phyloP scores from a whole-genome alignment of 2,797 vertebrate species.

The Cheirogaleus major region DNA sequence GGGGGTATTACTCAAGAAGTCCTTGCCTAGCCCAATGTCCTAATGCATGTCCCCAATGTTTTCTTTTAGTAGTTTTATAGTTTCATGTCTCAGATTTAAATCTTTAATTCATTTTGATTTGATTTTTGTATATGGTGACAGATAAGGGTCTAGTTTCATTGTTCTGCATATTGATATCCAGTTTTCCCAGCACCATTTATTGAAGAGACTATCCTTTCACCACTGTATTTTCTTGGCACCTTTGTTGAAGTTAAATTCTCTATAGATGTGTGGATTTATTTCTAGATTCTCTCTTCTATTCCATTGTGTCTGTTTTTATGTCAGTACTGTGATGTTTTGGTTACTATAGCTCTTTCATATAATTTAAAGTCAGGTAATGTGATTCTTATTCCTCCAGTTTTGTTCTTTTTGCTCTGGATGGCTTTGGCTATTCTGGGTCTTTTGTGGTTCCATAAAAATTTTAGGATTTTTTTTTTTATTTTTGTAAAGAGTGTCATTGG shows the following conservation, averaged over 20 bases:
- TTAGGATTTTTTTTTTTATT: background rate
- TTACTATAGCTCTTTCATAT: background rate
- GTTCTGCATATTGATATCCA: background rate
- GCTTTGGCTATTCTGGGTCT: background rate
- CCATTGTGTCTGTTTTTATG: background rate
- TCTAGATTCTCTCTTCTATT: background rate
- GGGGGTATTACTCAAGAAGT: background rate
- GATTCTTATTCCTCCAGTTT: background rate
- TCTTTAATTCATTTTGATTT: background rate
- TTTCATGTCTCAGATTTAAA: background rate
- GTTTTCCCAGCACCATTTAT: background rate
- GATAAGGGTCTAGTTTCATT: background rate
- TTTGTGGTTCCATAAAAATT: background rate
- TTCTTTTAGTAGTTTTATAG: background rate
- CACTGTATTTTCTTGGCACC: background rate
- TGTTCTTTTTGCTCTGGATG: background rate
- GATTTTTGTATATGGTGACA: background rate
- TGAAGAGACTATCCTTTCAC: background rate
- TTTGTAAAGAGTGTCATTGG: background rate
- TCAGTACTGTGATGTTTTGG: background rate
- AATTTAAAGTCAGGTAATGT: background rate
- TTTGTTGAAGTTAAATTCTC: background rate
- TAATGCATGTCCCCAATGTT: background rate
- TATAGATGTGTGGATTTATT: background rate
- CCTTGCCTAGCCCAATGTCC: background rate